Conservation (phyloP, 2,888 invertebrate species). For the Orthosia gracilis region DNA sequence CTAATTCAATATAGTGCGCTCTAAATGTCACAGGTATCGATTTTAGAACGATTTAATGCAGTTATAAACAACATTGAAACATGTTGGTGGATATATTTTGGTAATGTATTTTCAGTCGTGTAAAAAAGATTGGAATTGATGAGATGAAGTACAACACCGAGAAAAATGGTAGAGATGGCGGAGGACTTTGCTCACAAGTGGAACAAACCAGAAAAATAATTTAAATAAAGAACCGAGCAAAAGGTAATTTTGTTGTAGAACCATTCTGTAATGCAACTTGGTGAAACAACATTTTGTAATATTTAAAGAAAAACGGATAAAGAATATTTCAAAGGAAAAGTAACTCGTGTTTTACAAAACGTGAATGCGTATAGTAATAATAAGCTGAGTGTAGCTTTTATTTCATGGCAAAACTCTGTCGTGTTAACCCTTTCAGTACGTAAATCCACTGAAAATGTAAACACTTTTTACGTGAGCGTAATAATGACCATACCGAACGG, state of each 20-base stretch:
- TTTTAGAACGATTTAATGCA: conserved; percentile 12
- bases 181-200: too few species aligned
- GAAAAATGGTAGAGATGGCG: too few species aligned
- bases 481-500: background rate
- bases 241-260: background rate
- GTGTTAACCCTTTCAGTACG: background rate
- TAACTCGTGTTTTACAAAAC: background rate
- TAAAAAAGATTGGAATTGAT: too few species aligned
- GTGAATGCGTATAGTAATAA: background rate
- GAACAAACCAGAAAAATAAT: too few species aligned
- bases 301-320: background rate
- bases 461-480: background rate
- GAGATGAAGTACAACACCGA: too few species aligned
- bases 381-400: background rate
- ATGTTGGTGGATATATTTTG: background rate
- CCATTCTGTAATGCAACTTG: background rate
- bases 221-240: too few species aligned
- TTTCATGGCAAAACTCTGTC: background rate
- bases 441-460: background rate
- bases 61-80: background rate
- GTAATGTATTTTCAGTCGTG: background rate
- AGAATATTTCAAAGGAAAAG: background rate
- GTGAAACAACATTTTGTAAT: background rate
- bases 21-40: conserved; percentile 32
- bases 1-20: conserved; percentile 26